Base-by-base conservation (phyloP, 2,797 vertebrate species). In the Characodon lateralis region DNA sequence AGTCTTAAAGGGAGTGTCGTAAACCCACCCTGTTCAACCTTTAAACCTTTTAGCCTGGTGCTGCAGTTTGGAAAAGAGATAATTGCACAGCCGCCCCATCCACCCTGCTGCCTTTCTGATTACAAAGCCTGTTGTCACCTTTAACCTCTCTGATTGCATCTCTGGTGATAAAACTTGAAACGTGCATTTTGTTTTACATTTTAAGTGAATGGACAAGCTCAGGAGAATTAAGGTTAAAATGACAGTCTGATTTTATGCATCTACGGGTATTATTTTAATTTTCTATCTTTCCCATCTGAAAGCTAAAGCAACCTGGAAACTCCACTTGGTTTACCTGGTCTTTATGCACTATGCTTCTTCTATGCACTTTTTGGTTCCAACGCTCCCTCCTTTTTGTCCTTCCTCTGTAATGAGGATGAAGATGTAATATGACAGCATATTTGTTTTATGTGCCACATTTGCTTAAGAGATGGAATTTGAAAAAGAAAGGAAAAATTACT, bases 361-460 rank as follows among this genome's bases (percentile, higher is more conserved):
- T 28, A 76, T 12, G 4, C 75, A 55, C 72, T 59, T 55, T 73
- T 31, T 78, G 50, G 46, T 71, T 28, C 75, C 80, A 72, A 48
- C 50, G 24, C 68, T 16, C 63, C 69, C 76, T 77, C 69, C 66
- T 59, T 41, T 61, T 76, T 14, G 9, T 68, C 71, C 80, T 61
- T 72, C 72, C 73, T 78, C 77, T 1, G 71, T 93, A 93, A 94
- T 89, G 92, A 93, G 85, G 92, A 94, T 71, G 87, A 76, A 87
- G 90, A 94, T 90, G 53, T 59, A 77, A 65, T 6, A 76, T 91
- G 93, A 93, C 93, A 91, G 87, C 74, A 78, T 84, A 89, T 88
- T 78, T 51, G 79, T 85, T 85, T 76, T 81, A 72, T 88, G 85
- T 88, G 83, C 87, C 83, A 78, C 82, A 91, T 89, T 88, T 94